Evolutionary conservation across 2,797 vertebrate genomes (phyloP).

Genomic region (Rhincodon typus): DNA sequence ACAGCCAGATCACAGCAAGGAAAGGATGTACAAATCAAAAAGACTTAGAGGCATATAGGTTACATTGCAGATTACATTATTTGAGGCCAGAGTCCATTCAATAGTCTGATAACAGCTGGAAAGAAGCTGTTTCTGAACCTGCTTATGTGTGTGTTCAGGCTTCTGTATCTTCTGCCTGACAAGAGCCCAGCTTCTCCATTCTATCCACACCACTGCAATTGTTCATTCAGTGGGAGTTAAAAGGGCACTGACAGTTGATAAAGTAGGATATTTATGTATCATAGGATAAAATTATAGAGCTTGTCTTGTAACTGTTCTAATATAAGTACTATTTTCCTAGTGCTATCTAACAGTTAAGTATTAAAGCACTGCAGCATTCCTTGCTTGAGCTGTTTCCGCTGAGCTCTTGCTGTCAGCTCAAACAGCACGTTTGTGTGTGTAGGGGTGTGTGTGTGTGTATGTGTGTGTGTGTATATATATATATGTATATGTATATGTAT

Average conservation of each 20-base stretch:
- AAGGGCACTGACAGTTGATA: not conserved
- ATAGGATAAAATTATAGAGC: not conserved
- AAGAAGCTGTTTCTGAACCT: too few species aligned
- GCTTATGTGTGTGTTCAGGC: too few species aligned
- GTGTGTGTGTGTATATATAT: not conserved
- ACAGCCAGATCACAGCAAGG: too few species aligned
- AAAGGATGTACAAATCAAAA: too few species aligned
- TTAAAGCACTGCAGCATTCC: not conserved
- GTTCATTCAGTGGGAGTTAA: not conserved
- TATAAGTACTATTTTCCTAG: not conserved
- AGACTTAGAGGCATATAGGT: too few species aligned
- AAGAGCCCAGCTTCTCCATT: not conserved
- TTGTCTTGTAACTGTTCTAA: not conserved
- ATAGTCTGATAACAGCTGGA: too few species aligned
- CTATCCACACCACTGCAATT: not conserved
- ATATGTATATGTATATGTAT: too few species aligned
- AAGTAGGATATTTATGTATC: not conserved
- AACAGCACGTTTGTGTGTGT: not conserved
- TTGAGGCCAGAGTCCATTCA: too few species aligned
- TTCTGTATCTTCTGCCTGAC: too few species aligned
- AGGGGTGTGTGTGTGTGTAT: not conserved
- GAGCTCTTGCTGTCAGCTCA: not conserved
- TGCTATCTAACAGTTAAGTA: not conserved
- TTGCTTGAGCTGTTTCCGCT: not conserved
- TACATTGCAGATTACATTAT: too few species aligned